A percentile compares a stretch with the other conserved stretches of the same genome.
Conservation (phyloP, 1,140 invertebrate species). For the Nasonia giraulti region DNA sequence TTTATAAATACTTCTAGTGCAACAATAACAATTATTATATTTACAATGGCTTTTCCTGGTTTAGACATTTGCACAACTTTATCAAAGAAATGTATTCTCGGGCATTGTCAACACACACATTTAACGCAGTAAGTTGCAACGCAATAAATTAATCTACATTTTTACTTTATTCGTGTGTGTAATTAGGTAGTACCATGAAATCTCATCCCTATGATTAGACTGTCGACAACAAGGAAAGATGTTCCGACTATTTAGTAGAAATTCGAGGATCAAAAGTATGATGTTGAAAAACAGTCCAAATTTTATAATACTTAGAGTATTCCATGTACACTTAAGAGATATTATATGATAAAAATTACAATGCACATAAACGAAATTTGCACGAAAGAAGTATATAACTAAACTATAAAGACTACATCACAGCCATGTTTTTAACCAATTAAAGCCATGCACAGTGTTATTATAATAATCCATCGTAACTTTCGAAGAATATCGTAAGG, state of each 20-base stretch:
- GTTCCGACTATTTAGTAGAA: background rate
- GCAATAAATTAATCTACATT: background rate
- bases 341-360: background rate
- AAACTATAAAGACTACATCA: background rate
- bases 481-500: background rate
- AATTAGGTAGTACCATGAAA: conserved; percentile 15
- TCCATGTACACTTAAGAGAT: background rate
- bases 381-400: background rate
- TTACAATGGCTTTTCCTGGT: conserved; percentile 2
- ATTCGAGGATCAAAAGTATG: background rate
- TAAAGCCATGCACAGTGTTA: too few relatives aligned
- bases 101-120: background rate
- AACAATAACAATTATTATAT: conserved; percentile 10
- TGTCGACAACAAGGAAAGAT: too few relatives aligned
- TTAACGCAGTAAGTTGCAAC: background rate
- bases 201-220: background rate
- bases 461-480: background rate
- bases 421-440: background rate
- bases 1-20: background rate
- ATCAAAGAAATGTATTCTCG: conserved; percentile 17
- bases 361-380: background rate
- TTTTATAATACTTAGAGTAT: background rate
- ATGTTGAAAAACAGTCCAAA: background rate
- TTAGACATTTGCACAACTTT: conserved; percentile 15
- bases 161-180: background rate